A percentile compares a stretch with the other conserved stretches of the same genome.
These are phyloP conservation scores for Dermatophagoides farinae DNA, from an alignment of 1,140 invertebrate genomes.

Conservation along the genomic window DNA sequence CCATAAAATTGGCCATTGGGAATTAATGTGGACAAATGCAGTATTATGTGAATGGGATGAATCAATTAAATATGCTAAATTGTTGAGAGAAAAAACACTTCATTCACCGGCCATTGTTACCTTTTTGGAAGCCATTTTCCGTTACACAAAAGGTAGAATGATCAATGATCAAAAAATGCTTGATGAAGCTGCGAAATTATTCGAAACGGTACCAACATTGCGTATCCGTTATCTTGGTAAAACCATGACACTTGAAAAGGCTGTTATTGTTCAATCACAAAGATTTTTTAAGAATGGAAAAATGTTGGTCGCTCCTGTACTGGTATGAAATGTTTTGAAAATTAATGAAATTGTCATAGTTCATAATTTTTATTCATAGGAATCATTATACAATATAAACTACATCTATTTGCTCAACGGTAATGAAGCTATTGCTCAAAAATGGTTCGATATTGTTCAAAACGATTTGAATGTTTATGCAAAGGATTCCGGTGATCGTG, in stretches of 20 bases:
- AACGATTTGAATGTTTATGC: slow-evolving; percentile 1
- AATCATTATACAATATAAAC: slow-evolving; percentile 8
- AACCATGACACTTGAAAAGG: slow-evolving; percentile 8
- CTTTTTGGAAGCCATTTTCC: slow-evolving; percentile 4
- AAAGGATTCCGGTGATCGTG: slow-evolving; percentile 1
- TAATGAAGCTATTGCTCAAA: not conserved
- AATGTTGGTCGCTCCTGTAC: slow-evolving; percentile 1
- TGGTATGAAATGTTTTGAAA: not conserved
- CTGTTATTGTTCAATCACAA: slow-evolving; percentile 5
- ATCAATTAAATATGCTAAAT: slow-evolving; percentile 6
- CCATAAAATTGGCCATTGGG: slow-evolving; percentile 9
- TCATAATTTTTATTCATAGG: not conserved
- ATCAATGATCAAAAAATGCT: not conserved
- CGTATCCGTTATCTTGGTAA: slow-evolving; percentile 5
- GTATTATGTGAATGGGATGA: slow-evolving; percentile 5
- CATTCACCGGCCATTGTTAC: slow-evolving; percentile 10
- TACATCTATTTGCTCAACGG: slow-evolving; percentile 5
- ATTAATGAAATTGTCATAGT: not conserved
- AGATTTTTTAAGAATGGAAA: not conserved
- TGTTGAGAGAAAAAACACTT: slow-evolving; percentile 7
- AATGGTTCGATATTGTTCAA: slow-evolving; percentile 3
- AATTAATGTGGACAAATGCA: slow-evolving; percentile 5
- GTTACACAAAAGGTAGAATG: not conserved
- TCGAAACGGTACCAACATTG: not conserved
- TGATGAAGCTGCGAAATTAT: slow-evolving; percentile 5